Percentiles rank a stretch among this genome's conserved stretches.
These are phyloP conservation scores for Luehdorfia chinensis DNA, from an alignment of 1,140 invertebrate species.

Conservation along the genomic window DNA sequence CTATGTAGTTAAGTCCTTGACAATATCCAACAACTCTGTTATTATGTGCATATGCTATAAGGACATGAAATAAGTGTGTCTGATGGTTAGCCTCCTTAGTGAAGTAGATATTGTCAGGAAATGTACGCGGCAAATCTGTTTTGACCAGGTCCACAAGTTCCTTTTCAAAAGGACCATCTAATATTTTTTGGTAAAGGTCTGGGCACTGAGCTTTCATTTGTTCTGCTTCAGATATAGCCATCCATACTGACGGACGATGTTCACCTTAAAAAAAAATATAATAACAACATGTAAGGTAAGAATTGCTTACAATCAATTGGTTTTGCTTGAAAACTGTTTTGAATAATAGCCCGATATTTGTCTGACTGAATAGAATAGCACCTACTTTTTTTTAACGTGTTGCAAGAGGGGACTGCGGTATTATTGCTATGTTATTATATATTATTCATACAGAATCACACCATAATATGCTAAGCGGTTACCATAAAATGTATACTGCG, in stretches of 20 bases:
- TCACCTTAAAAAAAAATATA: constrained; percentile 78
- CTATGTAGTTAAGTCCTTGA: constrained; percentile 96
- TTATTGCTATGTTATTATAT: no score
- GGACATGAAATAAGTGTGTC: constrained; percentile 88
- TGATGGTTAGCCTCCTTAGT: constrained; percentile 85
- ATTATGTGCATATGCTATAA: constrained; percentile 93
- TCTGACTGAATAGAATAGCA: no score
- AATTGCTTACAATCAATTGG: no score
- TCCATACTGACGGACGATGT: constrained; percentile 85
- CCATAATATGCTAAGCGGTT: no score
- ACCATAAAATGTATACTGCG: no score
- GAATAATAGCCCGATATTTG: no score
- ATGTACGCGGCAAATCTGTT: constrained; percentile 92
- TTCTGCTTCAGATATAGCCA: constrained; percentile 88
- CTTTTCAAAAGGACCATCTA: constrained; percentile 81
- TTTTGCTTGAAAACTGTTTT: no score
- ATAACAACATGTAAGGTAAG: no score
- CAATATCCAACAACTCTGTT: constrained; percentile 94
- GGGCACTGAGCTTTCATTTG: constrained; percentile 81
- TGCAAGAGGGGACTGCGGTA: no score
- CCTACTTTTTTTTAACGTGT: no score
- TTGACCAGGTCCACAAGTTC: constrained; percentile 87
- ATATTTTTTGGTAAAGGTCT: constrained; percentile 84
- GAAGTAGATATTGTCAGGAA: constrained; percentile 96
- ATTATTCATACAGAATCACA: no score